Conservation (phyloP, 2,797 vertebrate genomes). For the Alca torda region DNA sequence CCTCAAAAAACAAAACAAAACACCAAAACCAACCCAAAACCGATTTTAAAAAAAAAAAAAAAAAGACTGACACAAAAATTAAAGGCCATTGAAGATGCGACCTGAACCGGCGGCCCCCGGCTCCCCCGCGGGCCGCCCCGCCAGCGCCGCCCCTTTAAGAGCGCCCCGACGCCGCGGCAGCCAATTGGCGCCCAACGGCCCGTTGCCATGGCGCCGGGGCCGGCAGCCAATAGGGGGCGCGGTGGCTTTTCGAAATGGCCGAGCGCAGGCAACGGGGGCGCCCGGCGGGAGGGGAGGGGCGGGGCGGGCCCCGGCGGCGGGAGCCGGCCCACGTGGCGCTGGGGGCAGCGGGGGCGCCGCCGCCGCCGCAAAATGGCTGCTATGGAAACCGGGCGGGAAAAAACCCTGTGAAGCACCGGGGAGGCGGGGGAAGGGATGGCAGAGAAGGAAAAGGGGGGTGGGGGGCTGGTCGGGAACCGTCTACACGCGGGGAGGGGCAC, state of each 20-base stretch:
- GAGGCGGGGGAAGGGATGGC: too few relatives aligned
- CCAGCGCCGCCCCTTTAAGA: neutral
- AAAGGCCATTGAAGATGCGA: constrained; percentile 19
- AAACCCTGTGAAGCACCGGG: neutral
- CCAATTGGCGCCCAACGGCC: constrained; percentile 19
- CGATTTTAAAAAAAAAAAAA: neutral
- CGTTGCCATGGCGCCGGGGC: constrained; percentile 57
- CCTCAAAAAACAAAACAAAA: neutral
- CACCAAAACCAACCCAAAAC: neutral
- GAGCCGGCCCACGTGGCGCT: constrained; percentile 21
- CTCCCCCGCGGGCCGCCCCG: neutral
- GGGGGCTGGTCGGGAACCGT: neutral
- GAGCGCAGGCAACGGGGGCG: neutral
- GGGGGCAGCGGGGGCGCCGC: neutral
- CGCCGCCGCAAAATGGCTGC: constrained; percentile 9
- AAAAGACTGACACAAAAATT: too few relatives aligned
- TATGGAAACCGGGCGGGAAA: constrained; percentile 38
- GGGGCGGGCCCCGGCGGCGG: neutral
- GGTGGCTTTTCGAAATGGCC: constrained; percentile 41
- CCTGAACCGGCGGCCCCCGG: neutral
- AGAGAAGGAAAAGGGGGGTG: too few relatives aligned
- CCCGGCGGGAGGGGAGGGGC: neutral
- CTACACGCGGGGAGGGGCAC: neutral
- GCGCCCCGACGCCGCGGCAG: neutral
- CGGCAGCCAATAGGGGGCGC: constrained; percentile 40